Evolutionary conservation across 2,113 vertebrate genomes (phyloP), one percentile per base, ranked within the genome.

Genomic region (Onychostoma macrolepis): DNA sequence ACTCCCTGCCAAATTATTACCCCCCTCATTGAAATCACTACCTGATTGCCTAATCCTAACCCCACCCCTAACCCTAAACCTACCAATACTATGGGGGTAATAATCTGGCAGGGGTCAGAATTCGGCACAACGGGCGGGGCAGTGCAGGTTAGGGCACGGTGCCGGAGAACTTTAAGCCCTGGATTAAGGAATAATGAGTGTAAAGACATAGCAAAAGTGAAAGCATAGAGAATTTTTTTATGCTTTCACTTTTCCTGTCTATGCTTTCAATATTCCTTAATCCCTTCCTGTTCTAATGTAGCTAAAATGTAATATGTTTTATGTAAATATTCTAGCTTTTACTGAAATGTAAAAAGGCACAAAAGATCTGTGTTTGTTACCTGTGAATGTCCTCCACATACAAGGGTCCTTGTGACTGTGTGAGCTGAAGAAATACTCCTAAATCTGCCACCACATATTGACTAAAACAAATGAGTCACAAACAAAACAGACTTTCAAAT

Each of bases 381-480:
- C 43, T 83, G 43, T 48, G 17, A 9, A 50, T 9, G 26, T 83
- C 63, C 61, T 71, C 28, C 28, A 19, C 41, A 83, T 6, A 13
- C n/a, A 69, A 4, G 50, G 41, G 63, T 48, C 61, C 61, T 67
- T 28, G 30, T 43, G n/a, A 45, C 61, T 45, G 61, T 26, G n/a
- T 45, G 65, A 33, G 36, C 53, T 38, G 63, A 50, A 83, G 63
- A 83, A 36, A 50, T 24, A 50, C 63, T 83, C 61, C 63, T 48
- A 53, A 17, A 26, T 10, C 6, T 24, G 6, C 63, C 63, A 33
- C 41, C 63, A 24, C 63, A 69, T 50, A 50, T 8, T 50, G 80
- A 83, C 80, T 83, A 33, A 69, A 83, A 83, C 3, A 65, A 11
- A 81, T 6, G 6, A 28, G 10, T 24, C 58, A 26, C 21, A 48